A percentile compares a stretch with the other conserved stretches of the same genome.
Evolutionary conservation across 35 echinoderm and acorn worm genomes (phyloP).

Genomic region (Apostichopus parvimensis): DNA sequence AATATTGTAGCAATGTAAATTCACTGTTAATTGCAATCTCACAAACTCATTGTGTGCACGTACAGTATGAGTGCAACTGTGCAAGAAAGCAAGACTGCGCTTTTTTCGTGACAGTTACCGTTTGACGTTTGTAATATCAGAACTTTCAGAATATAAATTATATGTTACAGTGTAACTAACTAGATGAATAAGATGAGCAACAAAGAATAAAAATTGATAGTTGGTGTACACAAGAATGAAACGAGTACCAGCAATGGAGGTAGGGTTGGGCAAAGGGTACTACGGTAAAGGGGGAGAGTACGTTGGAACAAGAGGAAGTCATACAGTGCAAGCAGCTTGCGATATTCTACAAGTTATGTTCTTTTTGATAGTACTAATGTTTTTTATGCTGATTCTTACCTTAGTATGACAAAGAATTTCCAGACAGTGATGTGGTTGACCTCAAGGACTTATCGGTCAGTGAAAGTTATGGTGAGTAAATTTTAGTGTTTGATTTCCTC

Average conservation of each 20-base stretch:
- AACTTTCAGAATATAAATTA: too few relatives aligned
- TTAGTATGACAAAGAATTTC: conserved; percentile 30
- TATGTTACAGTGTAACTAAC: too few relatives aligned
- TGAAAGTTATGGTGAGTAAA: neutral
- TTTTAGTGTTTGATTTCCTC: neutral
- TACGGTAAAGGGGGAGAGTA: neutral
- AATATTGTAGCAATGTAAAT: too few relatives aligned
- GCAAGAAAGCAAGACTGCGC: too few relatives aligned
- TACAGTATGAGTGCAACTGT: too few relatives aligned
- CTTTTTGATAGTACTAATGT: neutral
- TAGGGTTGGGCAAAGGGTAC: neutral
- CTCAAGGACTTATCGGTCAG: neutral
- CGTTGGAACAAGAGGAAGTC: neutral
- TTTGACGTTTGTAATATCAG: too few relatives aligned
- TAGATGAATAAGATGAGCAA: too few relatives aligned
- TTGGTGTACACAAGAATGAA: neutral
- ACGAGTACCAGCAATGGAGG: neutral
- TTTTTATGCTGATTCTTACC: neutral
- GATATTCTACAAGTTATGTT: neutral
- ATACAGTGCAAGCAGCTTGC: neutral
- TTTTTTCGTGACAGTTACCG: too few relatives aligned
- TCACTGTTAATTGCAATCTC: too few relatives aligned
- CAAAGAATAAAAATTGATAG: too few relatives aligned
- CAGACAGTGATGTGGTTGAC: conserved; percentile 1
- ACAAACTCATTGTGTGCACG: too few relatives aligned